These are phyloP conservation scores for Ptychoptera albimana DNA, from an alignment of 2,888 invertebrate species.

Conservation along the genomic window DNA sequence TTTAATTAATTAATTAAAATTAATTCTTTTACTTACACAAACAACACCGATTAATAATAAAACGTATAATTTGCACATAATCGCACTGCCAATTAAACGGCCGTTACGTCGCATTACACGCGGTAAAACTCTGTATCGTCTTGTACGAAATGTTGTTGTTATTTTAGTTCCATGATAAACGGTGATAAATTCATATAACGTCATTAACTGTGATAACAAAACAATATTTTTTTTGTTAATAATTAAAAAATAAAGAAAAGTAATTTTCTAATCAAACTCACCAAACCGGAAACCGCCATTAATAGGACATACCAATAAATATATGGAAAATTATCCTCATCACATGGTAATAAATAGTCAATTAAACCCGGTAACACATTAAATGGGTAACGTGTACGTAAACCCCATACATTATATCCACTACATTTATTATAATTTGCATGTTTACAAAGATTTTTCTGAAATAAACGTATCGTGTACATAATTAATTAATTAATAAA, in stretches of 20 bases:
- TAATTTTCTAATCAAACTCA: slow-evolving; percentile 10
- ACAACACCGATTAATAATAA: slow-evolving; percentile 13
- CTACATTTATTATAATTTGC: too few species aligned
- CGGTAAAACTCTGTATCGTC: slow-evolving; percentile 15
- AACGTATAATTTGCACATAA: slow-evolving; percentile 16
- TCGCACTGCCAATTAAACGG: slow-evolving; percentile 15
- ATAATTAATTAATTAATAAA: too few species aligned
- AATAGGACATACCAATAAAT: slow-evolving; percentile 17
- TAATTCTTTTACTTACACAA: neutral
- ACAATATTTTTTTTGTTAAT: too few species aligned
- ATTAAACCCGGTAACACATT: too few species aligned
- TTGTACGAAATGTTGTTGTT: slow-evolving; percentile 13
- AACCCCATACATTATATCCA: too few species aligned
- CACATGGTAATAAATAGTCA: slow-evolving; percentile 9
- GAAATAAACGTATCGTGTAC: too few species aligned
- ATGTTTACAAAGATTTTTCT: too few species aligned
- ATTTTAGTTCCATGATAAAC: too few species aligned
- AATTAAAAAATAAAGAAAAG: too few species aligned
- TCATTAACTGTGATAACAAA: too few species aligned
- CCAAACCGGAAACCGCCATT: slow-evolving; percentile 15
- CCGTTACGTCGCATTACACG: slow-evolving; percentile 14
- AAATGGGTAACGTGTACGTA: too few species aligned
- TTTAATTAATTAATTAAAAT: slow-evolving; percentile 1
- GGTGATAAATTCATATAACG: too few species aligned
- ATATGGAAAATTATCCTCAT: slow-evolving; percentile 16